These are phyloP conservation scores for Agrochola litura DNA, from an alignment of 2,888 invertebrate genomes.

Conservation along the genomic window DNA sequence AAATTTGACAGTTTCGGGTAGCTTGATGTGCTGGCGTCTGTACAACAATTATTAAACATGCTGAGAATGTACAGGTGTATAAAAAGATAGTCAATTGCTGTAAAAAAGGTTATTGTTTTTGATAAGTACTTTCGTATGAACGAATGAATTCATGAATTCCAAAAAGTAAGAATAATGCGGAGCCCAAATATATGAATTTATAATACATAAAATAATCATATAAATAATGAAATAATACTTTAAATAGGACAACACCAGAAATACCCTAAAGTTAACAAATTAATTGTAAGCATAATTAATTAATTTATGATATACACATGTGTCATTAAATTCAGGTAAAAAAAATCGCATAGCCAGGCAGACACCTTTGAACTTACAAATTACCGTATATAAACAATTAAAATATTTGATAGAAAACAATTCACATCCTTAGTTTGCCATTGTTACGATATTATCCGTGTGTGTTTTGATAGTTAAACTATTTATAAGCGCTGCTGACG, in stretches of 20 bases:
- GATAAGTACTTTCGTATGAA: background rate
- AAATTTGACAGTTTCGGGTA: too few relatives aligned
- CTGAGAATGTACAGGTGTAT: background rate
- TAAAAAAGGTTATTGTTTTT: background rate
- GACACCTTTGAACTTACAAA: slow-evolving; percentile 5
- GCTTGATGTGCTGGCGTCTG: too few relatives aligned
- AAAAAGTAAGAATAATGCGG: background rate
- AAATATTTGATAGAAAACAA: background rate
- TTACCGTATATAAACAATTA: background rate
- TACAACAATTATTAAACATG: background rate
- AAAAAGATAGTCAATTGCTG: slow-evolving; percentile 4
- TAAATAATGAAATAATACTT: too few relatives aligned
- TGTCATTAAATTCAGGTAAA: background rate
- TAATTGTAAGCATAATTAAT: slow-evolving; percentile 1
- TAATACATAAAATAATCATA: background rate
- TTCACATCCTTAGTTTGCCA: slow-evolving; percentile 1
- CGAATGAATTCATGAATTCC: background rate
- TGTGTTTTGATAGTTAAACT: background rate
- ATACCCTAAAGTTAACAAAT: background rate
- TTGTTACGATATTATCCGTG: background rate
- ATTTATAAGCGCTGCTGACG: background rate
- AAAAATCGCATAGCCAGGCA: background rate
- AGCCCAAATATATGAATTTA: background rate
- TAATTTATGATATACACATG: background rate
- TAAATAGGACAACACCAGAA: background rate